Base-by-base conservation (phyloP, 1,140 invertebrate genomes). In the Grapholita molesta region DNA sequence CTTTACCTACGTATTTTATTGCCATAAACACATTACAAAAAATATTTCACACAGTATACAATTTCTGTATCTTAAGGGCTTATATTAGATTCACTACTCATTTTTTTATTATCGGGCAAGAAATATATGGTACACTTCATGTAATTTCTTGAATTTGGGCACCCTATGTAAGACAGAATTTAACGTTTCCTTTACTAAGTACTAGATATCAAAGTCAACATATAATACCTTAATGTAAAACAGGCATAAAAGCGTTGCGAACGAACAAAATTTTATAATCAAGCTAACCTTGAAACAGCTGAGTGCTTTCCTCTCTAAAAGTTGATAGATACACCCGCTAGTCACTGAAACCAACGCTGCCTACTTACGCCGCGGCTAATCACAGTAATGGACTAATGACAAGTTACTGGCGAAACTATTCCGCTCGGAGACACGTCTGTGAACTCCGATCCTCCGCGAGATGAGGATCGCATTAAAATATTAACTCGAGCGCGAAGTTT, bases 341-440 rank as follows among this genome's bases (percentile, higher is more conserved):
- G 28, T 61, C 28, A n/a, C 55, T 25, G 30, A 61, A 61, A 28
- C 28, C 66, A 61, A 57, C 48, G 25, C 55, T 30, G 55, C 64
- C 53, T 35, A 65, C 69, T 61, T 68, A 76, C 71, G 76, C 77
- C 70, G 69, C 68, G 76, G 78, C 76, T 88, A 89, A 88, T 89
- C 85, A 86, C 78, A 64, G 77, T 86, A 84, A 87, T 87, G 79
- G 85, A 87, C 79, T 85, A 89, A 83, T 89, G 83, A 86, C 82
- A 85, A 86, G 77, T 85, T 84, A 73, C 72, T 76, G 70, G 68
- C 68, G 72, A 70, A 83, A 84, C 82, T 82, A 82, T 77, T 76
- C 38, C 24, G 33, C 32, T 38, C 3, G 32, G 64, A 33, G 33
- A 65, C 64, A 65, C 33, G 64, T 38, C 64, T 65, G 33, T 32